These are phyloP conservation scores for Cheirogaleus major DNA, from an alignment of 2,797 vertebrate species.

Conservation along the genomic window DNA sequence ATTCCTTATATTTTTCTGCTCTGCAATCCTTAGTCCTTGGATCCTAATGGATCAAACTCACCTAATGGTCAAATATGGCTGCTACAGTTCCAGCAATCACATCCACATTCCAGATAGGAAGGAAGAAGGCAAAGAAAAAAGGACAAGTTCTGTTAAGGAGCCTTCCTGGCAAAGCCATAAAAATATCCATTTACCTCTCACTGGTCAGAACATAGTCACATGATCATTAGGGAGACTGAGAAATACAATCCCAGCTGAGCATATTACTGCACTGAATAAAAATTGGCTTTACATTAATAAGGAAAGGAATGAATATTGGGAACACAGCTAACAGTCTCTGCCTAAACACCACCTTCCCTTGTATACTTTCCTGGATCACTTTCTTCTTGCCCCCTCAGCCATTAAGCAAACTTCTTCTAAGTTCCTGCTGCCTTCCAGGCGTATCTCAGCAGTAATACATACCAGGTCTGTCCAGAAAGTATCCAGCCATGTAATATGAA, in stretches of 20 bases:
- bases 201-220: neutral
- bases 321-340: neutral
- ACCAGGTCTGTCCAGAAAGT: too few relatives aligned
- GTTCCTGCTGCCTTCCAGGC: neutral
- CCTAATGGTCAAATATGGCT: neutral
- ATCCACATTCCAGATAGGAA: neutral
- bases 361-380: neutral
- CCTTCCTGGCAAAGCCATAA: neutral
- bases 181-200: neutral
- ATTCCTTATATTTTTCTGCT: neutral
- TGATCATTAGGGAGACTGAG: neutral
- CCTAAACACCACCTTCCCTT: neutral
- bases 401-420: neutral
- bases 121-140: neutral
- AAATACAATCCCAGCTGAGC: neutral
- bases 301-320: neutral
- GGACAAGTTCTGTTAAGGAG: neutral
- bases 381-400: neutral
- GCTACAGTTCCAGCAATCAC: neutral
- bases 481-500: too few relatives aligned
- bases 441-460: neutral
- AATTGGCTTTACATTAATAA: neutral
- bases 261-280: neutral
- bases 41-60: neutral
- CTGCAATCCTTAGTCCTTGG: neutral